A percentile compares a stretch with the other conserved stretches of the same genome.
phyloP scores from a whole-genome alignment of 2,113 vertebrate species.

The Cyprinodon tularosa region DNA sequence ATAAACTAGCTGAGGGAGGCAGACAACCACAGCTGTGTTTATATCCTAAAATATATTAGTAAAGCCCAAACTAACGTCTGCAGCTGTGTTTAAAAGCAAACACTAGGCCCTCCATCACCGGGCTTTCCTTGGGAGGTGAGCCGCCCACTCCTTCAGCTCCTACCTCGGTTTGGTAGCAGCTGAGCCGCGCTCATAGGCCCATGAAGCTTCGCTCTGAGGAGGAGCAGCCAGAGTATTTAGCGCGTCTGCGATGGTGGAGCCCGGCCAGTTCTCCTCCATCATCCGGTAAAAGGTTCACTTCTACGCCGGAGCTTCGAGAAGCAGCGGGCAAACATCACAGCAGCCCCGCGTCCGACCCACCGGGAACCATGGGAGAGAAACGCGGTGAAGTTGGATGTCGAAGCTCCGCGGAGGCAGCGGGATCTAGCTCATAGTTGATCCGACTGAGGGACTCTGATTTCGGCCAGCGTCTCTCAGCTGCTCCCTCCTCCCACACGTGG shows the following conservation, averaged over 20 bases:
- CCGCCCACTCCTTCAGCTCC: constrained; percentile 75
- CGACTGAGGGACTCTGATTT: no score
- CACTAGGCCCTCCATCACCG: constrained; percentile 77
- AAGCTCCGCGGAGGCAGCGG: neutral
- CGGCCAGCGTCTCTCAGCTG: no score
- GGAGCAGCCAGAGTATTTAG: constrained; percentile 73
- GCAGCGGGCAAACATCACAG: constrained; percentile 77
- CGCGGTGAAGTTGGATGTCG: neutral
- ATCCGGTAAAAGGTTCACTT: constrained; percentile 81
- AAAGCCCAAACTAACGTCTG: neutral
- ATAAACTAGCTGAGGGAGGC: constrained; percentile 50
- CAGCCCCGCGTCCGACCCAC: constrained; percentile 58
- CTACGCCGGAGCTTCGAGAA: constrained; percentile 73
- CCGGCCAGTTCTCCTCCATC: constrained; percentile 95
- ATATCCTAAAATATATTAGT: neutral
- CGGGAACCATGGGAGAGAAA: neutral
- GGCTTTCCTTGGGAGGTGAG: constrained; percentile 79
- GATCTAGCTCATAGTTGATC: no score
- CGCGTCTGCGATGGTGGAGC: constrained; percentile 88
- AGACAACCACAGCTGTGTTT: constrained; percentile 8
- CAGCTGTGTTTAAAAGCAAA: constrained; percentile 3
- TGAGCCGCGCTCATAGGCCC: constrained; percentile 90
- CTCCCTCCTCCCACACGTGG: no score
- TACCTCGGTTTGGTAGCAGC: constrained; percentile 88
- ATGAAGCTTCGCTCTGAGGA: constrained; percentile 84